Conservation (phyloP, 1,140 invertebrate genomes). For the Camponotus vicinus region DNA sequence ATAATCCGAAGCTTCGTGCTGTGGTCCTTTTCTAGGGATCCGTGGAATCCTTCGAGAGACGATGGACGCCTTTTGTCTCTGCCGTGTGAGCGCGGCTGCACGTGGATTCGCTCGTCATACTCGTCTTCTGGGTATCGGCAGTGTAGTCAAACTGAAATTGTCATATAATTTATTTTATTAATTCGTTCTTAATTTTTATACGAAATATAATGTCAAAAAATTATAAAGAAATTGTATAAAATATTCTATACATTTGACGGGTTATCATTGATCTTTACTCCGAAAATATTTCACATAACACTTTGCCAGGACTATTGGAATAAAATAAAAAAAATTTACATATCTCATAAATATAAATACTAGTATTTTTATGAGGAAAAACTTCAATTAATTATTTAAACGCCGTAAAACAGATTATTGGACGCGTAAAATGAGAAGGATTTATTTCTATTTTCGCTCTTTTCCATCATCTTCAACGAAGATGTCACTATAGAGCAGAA, state of each 20-base stretch:
- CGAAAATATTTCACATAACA: background rate
- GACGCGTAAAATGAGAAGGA: background rate
- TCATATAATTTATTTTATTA: background rate
- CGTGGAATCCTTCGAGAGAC: slow-evolving; percentile 66
- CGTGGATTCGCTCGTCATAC: slow-evolving; percentile 20
- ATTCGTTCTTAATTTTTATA: background rate
- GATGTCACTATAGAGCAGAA: slow-evolving; percentile 42
- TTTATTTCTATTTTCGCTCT: background rate
- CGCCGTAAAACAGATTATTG: background rate
- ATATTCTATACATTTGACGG: background rate
- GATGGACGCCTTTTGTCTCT: slow-evolving; percentile 67
- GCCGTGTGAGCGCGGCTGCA: slow-evolving; percentile 43
- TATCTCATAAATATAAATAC: no score
- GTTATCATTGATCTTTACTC: background rate
- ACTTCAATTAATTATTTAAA: slow-evolving; percentile 15
- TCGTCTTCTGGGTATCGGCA: slow-evolving; percentile 41
- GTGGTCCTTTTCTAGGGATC: slow-evolving; percentile 71
- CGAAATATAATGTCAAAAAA: background rate
- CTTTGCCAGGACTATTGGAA: no score
- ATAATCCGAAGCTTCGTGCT: slow-evolving; percentile 78
- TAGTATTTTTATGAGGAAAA: background rate
- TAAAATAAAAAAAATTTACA: background rate
- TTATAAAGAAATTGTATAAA: background rate
- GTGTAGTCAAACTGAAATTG: slow-evolving; percentile 18
- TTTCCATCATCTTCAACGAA: slow-evolving; percentile 11